Evolutionary conservation across 2,888 invertebrate genomes (phyloP).

Genomic region (Embidobia sp.): DNA sequence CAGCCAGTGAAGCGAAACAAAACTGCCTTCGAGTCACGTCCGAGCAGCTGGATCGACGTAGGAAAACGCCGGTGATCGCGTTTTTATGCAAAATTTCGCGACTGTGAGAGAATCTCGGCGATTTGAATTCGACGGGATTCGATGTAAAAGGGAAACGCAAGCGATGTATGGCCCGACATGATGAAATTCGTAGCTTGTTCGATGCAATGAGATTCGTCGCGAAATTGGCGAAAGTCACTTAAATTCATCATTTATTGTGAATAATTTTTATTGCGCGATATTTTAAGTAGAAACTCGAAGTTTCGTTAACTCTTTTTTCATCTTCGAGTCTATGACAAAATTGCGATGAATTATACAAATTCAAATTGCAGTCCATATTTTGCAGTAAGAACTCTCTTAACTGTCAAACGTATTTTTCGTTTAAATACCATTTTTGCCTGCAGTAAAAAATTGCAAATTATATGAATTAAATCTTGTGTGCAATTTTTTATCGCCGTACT

Average conservation of each 20-base stretch:
- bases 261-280: neutral
- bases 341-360: too few species aligned
- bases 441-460: too few species aligned
- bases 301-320: too few species aligned
- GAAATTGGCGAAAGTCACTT: slow-evolving; percentile 38
- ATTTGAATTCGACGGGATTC: slow-evolving; percentile 21
- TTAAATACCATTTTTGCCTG: too few species aligned
- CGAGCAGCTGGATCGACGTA: slow-evolving; percentile 36
- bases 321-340: too few species aligned
- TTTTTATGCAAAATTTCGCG: slow-evolving; percentile 50
- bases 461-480: too few species aligned
- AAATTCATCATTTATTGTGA: slow-evolving; percentile 14
- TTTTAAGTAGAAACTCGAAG: neutral
- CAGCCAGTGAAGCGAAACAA: slow-evolving; percentile 47
- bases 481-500: too few species aligned
- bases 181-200: slow-evolving; percentile 31
- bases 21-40: slow-evolving; percentile 41
- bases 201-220: slow-evolving; percentile 4
- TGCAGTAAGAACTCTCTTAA: too few species aligned
- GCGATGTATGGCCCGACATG: slow-evolving; percentile 6
- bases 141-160: slow-evolving; percentile 42
- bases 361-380: too few species aligned
- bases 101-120: slow-evolving; percentile 30
- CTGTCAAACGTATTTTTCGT: too few species aligned
- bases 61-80: slow-evolving; percentile 33